phyloP scores from a whole-genome alignment of 2,113 vertebrate species.

The Orthonyx spaldingii region DNA sequence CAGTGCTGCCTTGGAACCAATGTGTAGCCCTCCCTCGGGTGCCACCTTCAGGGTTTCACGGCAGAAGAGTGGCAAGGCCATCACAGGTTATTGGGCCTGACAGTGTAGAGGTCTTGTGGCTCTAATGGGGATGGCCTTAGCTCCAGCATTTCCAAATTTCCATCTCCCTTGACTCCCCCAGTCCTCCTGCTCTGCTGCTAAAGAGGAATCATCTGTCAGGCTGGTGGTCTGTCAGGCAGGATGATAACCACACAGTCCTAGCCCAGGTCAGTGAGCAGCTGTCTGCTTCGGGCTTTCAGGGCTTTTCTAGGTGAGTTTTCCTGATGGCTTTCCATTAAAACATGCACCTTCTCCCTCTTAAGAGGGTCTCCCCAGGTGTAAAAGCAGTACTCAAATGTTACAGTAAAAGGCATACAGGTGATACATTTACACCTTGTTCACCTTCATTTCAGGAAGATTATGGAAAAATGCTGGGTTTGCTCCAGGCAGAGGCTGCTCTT shows the following conservation, averaged over 20 bases:
- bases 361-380: background rate
- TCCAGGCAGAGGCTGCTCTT: background rate
- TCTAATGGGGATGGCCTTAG: background rate
- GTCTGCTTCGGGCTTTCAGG: background rate
- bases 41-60: rapidly evolving
- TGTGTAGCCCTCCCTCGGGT: rapidly evolving
- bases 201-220: background rate
- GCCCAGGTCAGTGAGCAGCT: background rate
- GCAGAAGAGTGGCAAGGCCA: background rate
- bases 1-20: rapidly evolving
- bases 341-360: background rate
- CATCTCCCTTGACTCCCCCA: background rate
- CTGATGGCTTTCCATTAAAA: background rate
- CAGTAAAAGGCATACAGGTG: background rate
- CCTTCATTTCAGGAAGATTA: background rate
- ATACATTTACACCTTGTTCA: background rate
- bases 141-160: rapidly evolving
- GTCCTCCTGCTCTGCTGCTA: background rate
- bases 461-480: background rate
- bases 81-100: background rate
- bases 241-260: background rate
- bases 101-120: background rate
- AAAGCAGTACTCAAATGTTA: background rate
- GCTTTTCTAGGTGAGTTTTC: background rate
- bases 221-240: background rate